These are phyloP conservation scores for Hololepta plana DNA, from an alignment of 2,888 invertebrate genomes.

Conservation along the genomic window DNA sequence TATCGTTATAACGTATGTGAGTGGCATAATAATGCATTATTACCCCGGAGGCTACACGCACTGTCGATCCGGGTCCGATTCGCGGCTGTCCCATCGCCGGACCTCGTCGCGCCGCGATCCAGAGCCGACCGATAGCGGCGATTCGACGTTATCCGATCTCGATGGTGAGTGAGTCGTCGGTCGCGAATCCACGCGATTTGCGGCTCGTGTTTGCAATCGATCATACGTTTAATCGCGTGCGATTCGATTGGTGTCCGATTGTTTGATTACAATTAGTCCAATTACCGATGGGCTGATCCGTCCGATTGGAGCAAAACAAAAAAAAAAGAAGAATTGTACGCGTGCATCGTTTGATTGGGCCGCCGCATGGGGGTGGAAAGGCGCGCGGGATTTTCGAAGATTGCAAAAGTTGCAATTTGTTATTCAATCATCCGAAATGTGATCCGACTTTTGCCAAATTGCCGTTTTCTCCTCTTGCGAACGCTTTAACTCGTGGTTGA, in stretches of 20 bases:
- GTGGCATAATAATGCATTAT: slow-evolving; percentile 19
- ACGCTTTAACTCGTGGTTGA: too few relatives aligned
- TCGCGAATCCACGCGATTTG: neutral
- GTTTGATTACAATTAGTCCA: slow-evolving; percentile 2
- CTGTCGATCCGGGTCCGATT: slow-evolving; percentile 25
- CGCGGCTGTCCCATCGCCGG: slow-evolving; percentile 20
- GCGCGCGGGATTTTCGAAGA: too few relatives aligned
- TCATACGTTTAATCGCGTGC: neutral
- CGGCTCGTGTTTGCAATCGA: neutral
- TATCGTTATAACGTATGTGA: slow-evolving; percentile 6
- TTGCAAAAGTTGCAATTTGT: too few relatives aligned
- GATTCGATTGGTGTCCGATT: neutral
- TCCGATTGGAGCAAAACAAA: too few relatives aligned
- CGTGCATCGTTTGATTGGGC: too few relatives aligned
- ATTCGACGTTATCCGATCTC: slow-evolving; percentile 24
- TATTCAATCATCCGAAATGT: too few relatives aligned
- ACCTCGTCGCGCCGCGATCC: slow-evolving; percentile 12
- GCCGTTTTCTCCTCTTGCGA: too few relatives aligned
- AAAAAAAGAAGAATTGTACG: too few relatives aligned
- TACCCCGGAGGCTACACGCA: slow-evolving; percentile 19
- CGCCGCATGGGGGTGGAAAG: too few relatives aligned
- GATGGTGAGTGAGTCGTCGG: slow-evolving; percentile 25
- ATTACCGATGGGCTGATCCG: slow-evolving; percentile 1
- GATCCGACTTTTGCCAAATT: too few relatives aligned
- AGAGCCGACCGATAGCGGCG: slow-evolving; percentile 22